phyloP scores from a whole-genome alignment of 1,140 invertebrate species.

The Saccostrea glomerata region DNA sequence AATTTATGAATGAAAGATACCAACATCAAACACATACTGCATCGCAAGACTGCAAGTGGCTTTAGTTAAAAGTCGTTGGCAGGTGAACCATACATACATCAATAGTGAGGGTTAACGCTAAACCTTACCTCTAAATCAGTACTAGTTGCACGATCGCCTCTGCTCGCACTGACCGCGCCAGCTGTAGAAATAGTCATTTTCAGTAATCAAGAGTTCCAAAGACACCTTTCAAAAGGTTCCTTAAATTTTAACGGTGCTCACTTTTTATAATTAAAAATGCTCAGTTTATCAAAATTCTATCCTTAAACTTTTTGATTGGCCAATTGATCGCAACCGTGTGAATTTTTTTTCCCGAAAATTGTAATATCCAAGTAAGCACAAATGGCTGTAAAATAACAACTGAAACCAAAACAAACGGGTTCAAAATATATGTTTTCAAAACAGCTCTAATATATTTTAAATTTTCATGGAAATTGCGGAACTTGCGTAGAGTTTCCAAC shows the following conservation, averaged over 20 bases:
- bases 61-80: too few species aligned
- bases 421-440: background rate
- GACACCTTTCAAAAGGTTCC: background rate
- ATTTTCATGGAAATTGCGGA: background rate
- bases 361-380: background rate
- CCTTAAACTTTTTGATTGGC: background rate
- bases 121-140: background rate
- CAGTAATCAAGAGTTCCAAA: background rate
- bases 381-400: too few species aligned
- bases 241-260: background rate
- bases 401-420: background rate
- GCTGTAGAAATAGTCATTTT: constrained; percentile 1
- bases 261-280: background rate
- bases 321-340: background rate
- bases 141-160: background rate
- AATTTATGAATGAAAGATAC: too few species aligned
- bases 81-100: too few species aligned
- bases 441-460: too few species aligned
- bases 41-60: too few species aligned
- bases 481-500: background rate
- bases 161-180: background rate
- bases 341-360: background rate
- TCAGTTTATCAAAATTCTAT: background rate
- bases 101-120: too few species aligned
- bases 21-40: too few species aligned